Evolutionary conservation across 2,888 invertebrate species (phyloP).

Genomic region (Prosopocoilus inquinatus): DNA sequence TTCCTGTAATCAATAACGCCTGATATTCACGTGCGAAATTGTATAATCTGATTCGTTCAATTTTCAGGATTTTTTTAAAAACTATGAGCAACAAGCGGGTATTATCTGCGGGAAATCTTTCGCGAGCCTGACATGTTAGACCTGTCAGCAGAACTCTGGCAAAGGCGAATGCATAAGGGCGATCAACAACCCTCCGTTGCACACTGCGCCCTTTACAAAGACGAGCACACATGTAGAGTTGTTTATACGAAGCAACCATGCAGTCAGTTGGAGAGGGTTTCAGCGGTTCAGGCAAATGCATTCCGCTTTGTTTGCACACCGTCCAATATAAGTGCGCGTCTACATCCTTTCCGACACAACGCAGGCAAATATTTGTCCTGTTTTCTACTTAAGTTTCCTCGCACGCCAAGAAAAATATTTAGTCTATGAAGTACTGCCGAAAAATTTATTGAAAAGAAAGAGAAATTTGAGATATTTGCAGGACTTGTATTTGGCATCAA

Average conservation of each 20-base stretch:
- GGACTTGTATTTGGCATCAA: too few relatives aligned
- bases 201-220: constrained; percentile 18
- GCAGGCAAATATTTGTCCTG: not conserved
- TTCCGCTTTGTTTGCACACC: constrained; percentile 24
- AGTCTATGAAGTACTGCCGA: not conserved
- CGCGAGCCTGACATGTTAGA: too few relatives aligned
- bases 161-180: not conserved
- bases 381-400: not conserved
- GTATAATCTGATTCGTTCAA: too few relatives aligned
- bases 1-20: too few relatives aligned
- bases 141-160: too few relatives aligned
- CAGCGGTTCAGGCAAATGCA: constrained; percentile 25
- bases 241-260: constrained; percentile 26
- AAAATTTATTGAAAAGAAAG: too few relatives aligned
- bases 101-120: too few relatives aligned
- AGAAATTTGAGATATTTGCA: too few relatives aligned
- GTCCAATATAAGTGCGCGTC: not conserved
- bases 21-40: too few relatives aligned
- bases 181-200: constrained; percentile 10
- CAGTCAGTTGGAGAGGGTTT: constrained; percentile 20
- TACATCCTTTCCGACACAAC: not conserved
- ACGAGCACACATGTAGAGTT: constrained; percentile 24
- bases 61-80: too few relatives aligned
- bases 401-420: not conserved
- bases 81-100: too few relatives aligned